Evolutionary conservation across 2,797 vertebrate genomes (phyloP), one percentile per base, ranked within the genome.

Genomic region (Clarias fuscus): DNA sequence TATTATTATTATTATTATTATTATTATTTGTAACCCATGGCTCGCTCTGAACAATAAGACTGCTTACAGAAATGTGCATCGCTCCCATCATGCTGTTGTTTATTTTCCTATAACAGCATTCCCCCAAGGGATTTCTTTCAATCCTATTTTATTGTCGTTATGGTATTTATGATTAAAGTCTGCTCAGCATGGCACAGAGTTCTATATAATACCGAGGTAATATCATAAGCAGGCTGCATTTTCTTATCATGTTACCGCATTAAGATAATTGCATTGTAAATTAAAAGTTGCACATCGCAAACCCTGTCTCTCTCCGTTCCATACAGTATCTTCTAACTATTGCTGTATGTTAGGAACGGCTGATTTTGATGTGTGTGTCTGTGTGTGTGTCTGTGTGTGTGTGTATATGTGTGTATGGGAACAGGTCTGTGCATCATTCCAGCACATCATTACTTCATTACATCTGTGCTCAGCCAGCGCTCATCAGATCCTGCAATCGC

Each of bases 371-470:
- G 72, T 53, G 27, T 65, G n/a, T 53, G 72, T 76, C n/a, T 77
- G 75, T 77, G 53, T 68, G 65, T 56, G 43, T 70, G 80, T 76
- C n/a, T 77, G 75, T 77, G 53, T 68, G 65, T 56, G 43, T 70
- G 80, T 71, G 68, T 56, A 15, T 83, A 48, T 37, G 68, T 3
- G 10, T 80, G 33, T 80, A 14, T 81, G 14, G 15, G 62, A 81
- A 48, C 27, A 82, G 62, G 43, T 68, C 64, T 58, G 84, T 53
- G 71, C 85, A 89, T 90, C 87, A 89, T 90, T 90, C 90, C 90
- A 89, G 84, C 85, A 90, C 90, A 90, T 88, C 87, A 88, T 90
- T 89, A 90, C 85, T 88, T 87, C 87, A 90, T 89, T 88, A 90
- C 61, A 72, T 73, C 86, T 86, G 88, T 75, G 78, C 83, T 85